phyloP scores from a whole-genome alignment of 2,113 vertebrate genomes.

The Hypanus sabinus region DNA sequence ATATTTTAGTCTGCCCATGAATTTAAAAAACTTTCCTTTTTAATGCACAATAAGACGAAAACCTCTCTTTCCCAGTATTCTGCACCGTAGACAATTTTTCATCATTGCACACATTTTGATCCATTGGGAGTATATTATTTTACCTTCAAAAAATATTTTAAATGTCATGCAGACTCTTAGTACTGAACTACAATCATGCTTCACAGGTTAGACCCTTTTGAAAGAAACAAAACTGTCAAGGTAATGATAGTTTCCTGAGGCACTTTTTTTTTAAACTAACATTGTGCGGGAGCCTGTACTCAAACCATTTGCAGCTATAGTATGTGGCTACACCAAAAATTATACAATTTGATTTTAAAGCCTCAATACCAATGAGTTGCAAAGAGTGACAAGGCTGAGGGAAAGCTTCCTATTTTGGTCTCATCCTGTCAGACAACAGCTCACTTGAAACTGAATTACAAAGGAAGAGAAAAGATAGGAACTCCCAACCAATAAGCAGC shows the following conservation, averaged over 20 bases:
- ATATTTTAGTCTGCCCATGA: not conserved
- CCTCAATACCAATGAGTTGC: not conserved
- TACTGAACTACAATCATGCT: not conserved
- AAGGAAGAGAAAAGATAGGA: no score
- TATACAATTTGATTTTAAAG: not conserved
- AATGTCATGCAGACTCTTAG: not conserved
- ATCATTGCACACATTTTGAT: not conserved
- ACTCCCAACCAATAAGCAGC: no score
- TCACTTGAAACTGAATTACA: no score
- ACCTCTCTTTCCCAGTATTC: not conserved
- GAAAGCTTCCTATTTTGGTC: no score
- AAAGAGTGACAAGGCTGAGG: no score
- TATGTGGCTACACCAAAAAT: not conserved
- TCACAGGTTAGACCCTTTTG: not conserved
- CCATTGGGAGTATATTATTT: not conserved
- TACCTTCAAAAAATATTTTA: not conserved
- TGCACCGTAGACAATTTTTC: not conserved
- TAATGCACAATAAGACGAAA: not conserved
- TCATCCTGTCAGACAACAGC: no score
- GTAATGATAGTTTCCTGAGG: not conserved
- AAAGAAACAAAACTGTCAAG: not conserved
- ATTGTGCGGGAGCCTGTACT: not conserved
- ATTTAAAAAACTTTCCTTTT: not conserved
- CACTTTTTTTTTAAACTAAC: not conserved
- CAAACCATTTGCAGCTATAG: not conserved